Evolutionary conservation across 2,888 invertebrate genomes (phyloP).

Genomic region (Acleris cristana): DNA sequence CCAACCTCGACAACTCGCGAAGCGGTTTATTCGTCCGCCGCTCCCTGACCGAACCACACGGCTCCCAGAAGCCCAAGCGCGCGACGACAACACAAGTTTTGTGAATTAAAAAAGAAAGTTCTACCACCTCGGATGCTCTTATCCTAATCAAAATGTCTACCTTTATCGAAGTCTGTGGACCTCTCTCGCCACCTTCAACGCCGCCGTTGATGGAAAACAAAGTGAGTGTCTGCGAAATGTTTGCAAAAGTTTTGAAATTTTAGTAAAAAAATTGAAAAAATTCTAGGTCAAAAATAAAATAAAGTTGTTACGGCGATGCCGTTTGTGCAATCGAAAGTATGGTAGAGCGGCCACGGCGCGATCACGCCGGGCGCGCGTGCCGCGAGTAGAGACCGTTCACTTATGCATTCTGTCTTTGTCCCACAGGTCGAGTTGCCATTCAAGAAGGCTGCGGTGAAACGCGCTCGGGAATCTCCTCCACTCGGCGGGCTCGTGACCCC

Average conservation of each 20-base stretch:
- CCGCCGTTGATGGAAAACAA: constrained; percentile 86
- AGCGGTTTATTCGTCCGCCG: constrained; percentile 81
- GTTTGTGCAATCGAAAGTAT: constrained; percentile 74
- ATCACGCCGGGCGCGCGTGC: constrained; percentile 76
- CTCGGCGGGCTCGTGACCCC: constrained; percentile 87
- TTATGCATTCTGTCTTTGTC: constrained; percentile 73
- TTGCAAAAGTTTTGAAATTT: neutral
- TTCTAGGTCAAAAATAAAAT: constrained; percentile 38
- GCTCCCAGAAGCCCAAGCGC: constrained; percentile 64
- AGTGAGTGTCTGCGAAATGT: constrained; percentile 68
- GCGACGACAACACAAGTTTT: constrained; percentile 68
- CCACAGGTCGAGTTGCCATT: constrained; percentile 74
- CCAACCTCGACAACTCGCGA: constrained; percentile 68
- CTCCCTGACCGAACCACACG: constrained; percentile 72
- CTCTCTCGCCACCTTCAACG: constrained; percentile 88
- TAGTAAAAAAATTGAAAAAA: constrained; percentile 40
- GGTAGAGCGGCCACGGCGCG: constrained; percentile 58
- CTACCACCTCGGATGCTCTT: constrained; percentile 67
- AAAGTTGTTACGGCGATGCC: constrained; percentile 42
- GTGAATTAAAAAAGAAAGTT: constrained; percentile 79
- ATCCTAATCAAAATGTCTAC: constrained; percentile 70
- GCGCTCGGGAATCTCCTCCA: constrained; percentile 62
- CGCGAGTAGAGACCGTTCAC: constrained; percentile 69
- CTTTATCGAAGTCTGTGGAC: constrained; percentile 77
- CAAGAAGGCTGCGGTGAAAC: constrained; percentile 72